Conservation (phyloP, 2,797 vertebrate genomes). For the Pteropus rufus region DNA sequence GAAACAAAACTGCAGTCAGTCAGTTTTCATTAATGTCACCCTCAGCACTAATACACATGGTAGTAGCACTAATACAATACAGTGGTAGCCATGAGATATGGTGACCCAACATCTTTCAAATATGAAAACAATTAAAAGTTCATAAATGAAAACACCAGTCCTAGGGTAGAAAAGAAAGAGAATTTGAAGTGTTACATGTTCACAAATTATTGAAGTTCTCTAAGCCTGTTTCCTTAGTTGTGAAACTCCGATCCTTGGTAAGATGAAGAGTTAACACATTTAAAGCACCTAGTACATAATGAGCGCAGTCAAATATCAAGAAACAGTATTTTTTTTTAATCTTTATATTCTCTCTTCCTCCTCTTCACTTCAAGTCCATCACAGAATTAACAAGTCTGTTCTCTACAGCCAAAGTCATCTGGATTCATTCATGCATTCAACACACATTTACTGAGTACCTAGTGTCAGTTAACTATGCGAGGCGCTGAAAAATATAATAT, state of each 20-base stretch:
- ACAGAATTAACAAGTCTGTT: background rate
- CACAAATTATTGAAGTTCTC: background rate
- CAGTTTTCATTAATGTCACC: background rate
- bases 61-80: background rate
- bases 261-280: background rate
- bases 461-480: background rate
- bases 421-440: background rate
- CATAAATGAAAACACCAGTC: background rate
- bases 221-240: background rate
- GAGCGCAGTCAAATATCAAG: background rate
- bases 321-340: background rate
- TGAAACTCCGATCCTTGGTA: background rate
- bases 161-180: background rate
- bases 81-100: background rate
- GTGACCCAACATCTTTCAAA: background rate
- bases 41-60: background rate
- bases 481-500: background rate
- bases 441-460: background rate
- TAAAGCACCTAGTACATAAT: background rate
- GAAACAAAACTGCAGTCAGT: background rate
- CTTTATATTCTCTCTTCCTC: background rate
- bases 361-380: background rate
- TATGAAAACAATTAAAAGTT: background rate
- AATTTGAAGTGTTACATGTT: background rate
- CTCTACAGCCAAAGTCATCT: background rate